Conservation (phyloP, 2,888 invertebrate genomes). For the Monoplex corrugatus region DNA sequence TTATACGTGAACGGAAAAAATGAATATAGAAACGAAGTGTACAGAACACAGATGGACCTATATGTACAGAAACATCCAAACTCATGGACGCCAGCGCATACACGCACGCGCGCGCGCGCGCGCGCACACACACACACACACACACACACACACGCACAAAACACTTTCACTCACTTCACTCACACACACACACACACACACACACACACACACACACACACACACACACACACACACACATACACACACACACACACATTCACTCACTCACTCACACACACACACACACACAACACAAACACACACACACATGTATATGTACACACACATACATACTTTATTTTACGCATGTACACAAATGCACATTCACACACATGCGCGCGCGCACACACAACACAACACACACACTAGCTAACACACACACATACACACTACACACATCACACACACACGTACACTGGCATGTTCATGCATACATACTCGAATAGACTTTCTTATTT, state of each 20-base stretch:
- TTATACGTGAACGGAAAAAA: too few relatives aligned
- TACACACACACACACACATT: too few relatives aligned
- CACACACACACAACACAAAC: not conserved
- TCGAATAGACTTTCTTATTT: not conserved
- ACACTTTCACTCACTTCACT: too few relatives aligned
- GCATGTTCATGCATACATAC: not conserved
- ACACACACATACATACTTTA: not conserved
- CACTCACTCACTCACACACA: not conserved
- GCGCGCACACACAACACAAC: not conserved
- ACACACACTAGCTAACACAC: not conserved
- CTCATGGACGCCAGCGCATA: too few relatives aligned
- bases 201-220: not conserved
- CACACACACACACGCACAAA: too few relatives aligned
- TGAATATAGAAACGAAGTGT: too few relatives aligned
- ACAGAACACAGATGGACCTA: too few relatives aligned
- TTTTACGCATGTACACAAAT: not conserved
- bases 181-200: too few relatives aligned
- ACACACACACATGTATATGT: too few relatives aligned
- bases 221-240: not conserved
- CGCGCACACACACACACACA: not conserved
- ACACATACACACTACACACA: not conserved
- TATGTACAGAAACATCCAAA: not conserved
- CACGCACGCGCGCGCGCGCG: not conserved
- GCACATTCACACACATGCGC: not conserved
- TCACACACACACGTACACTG: not conserved